phyloP scores from a whole-genome alignment of 2,113 vertebrate species.

The Guaruba guarouba region DNA sequence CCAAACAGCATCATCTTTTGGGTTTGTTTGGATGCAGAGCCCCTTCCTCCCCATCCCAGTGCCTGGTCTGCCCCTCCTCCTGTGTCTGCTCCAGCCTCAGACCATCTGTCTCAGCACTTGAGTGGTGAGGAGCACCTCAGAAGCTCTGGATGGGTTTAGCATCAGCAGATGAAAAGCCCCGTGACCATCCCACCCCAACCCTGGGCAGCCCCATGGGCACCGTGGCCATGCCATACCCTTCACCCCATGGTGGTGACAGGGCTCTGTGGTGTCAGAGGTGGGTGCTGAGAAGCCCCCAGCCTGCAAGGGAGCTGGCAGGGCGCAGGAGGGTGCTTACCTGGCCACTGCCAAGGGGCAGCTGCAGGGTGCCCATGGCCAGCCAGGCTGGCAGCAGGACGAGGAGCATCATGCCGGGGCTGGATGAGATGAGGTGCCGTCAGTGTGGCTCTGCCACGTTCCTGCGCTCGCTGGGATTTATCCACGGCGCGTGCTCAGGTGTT shows the following conservation, averaged over 20 bases:
- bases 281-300: neutral
- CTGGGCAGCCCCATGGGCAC: rapidly evolving
- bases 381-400: neutral
- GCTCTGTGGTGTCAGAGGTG: neutral
- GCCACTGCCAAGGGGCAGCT: neutral
- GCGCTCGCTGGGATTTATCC: neutral
- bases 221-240: rapidly evolving
- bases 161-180: neutral
- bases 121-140: neutral
- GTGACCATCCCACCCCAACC: rapidly evolving
- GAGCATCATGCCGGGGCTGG: neutral
- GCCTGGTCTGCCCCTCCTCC: neutral
- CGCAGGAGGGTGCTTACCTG: slow-evolving; percentile 7
- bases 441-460: rapidly evolving
- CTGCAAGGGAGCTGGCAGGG: neutral
- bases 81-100: neutral
- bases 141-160: neutral
- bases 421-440: rapidly evolving
- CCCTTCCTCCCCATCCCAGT: neutral
- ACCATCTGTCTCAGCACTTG: neutral
- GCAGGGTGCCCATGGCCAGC: slow-evolving; percentile 27
- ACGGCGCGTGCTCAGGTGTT: neutral
- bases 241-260: rapidly evolving
- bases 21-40: neutral
- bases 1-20: neutral